Base-by-base conservation (phyloP, 2,797 vertebrate species). In the Coregonus sp. region DNA sequence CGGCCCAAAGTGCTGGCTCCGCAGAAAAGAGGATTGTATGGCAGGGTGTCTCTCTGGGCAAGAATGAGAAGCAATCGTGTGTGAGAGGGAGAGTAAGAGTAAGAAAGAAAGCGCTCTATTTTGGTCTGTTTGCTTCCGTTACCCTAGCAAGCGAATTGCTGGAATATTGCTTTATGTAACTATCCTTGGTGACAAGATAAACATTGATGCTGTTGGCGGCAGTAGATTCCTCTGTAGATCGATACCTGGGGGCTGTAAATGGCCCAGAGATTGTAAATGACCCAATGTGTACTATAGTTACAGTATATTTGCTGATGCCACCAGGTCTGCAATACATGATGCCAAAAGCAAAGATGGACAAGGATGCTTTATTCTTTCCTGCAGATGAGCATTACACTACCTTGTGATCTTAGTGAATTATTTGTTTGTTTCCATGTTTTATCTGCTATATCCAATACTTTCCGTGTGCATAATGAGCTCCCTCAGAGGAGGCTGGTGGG, bases 1-100 rank as follows among this genome's bases (percentile, higher is more conserved):
- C 68, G 85, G 85, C 90, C 20, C 88, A 84, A 84, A 89, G 79
- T 78, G 84, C 70, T 52, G 47, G 40, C 14, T 50, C 70, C 3
- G 47, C 50, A 51, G 70, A 71, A 52, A 70, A 67, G 12, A 65
- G n/a, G 33, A 59, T 33, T 54, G 59, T 63, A 25, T 37, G 61
- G n/a, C 73, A 2, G 50, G 20, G n/a, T 14, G 52, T 51, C 20
- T 69, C 25, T 50, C 14, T 74, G 29, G 61, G 4, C 33, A 31
- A 71, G 35, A 70, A 9, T 18, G 12, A 29, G 29, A 37, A 25
- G 12, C n/a, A 16, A 47, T 47, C 40, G 1, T 12, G 33, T 77
- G 81, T 86, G 18, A 56, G 5, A 56, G 54, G 1, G 25, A 25
- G 25, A 25, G 25, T 25, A 25, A 25, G 25, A 25, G 25, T 25